Evolutionary conservation across 2,888 invertebrate genomes (phyloP), one percentile per base, ranked within the genome.

Genomic region (Hirudinaria manillensis): DNA sequence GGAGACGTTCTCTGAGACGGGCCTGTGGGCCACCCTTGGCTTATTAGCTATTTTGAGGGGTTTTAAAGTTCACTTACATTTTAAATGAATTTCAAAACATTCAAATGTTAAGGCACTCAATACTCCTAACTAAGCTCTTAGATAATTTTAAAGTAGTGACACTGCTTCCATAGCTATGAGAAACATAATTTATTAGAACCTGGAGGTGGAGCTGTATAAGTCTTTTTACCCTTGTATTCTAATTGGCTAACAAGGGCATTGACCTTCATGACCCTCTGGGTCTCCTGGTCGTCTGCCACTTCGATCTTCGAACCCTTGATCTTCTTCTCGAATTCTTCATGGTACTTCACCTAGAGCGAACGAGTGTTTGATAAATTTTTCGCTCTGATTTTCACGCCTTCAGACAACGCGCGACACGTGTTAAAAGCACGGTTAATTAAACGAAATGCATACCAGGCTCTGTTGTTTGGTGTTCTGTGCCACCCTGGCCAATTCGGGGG

Each of bases 381-480:
- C 45, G 16, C 13, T 45, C 45, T n/a, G n/a, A 19, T 19, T 21
- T 55, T 19, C 55, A 55, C 55, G 21, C 55, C 16, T 21, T 55
- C 55, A n/a, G n/a, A n/a, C n/a, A 45, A 16, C 45, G 1, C 1
- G 10, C 16, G 16, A 6, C 16, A 16, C 13, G 1, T 45, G 1
- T 45, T 45, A 45, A 10, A 45, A 7, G 45, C 16, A 10, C 16
- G 45, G 45, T 6, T 45, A 45, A 16, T 45, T 45, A 45, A 45
- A 45, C 16, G 13, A 45, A 45, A 16, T 45, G 16, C 45, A n/a
- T 36, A 89, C 89, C 87, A 95, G 94, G 83, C 94, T 95, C 87
- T 98, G 98, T 81, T 94, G 89, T 88, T 94, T 95, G 75, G 98
- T 98, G 87, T 98, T 98, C 86, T 97, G 94, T 36, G 95, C 94